Evolutionary conservation across 2,113 vertebrate species (phyloP), one percentile per base, ranked within the genome.

Genomic region (Sigmodon hispidus): DNA sequence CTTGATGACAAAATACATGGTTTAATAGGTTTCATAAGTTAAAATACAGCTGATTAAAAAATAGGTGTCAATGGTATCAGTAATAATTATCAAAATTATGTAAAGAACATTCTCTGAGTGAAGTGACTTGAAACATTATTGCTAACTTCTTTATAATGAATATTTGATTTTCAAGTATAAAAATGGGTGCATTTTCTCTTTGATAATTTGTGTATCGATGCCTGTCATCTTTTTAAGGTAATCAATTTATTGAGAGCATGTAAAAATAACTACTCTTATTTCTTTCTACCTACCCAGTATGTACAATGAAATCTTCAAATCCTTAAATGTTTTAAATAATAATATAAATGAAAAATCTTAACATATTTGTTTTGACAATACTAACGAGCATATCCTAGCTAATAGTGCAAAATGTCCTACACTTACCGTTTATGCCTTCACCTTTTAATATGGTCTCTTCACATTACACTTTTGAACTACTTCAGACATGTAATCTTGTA

Each of bases 401-500:
- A 91, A 59, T 34, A 86, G 7, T 6, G 9, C 22, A 5, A 93
- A 94, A 85, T 97, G 96, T 63, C 90, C 95, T 83, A 57, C 0
- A 36, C 43, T 89, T 84, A 80, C 10, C 95, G 90, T 96, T 96
- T 79, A 26, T 55, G 6, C 43, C 2, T 75, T 90, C 94, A 52
- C 50, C 95, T 92, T 97, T 94, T 96, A 76, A 45, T 97, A 93
- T 70, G 94, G 97, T 86, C 17, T 95, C 55, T 63, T 94, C 94
- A 26, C 84, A 61, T 29, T 67, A 52, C 89, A 80, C 63, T 95
- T 83, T 81, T 93, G 40, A 88, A 95, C 89, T 96, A 94, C 97
- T 97, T 95, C 21, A 96, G 90, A 55, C 6, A 36, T 3, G 67
- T 97, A 97, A 93, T 98, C 96, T 97, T 93, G 55, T 50, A 75